Evolutionary conservation across 2,888 invertebrate species (phyloP), one percentile per base, ranked within the genome.

Genomic region (Ormyrus nitidulus): DNA sequence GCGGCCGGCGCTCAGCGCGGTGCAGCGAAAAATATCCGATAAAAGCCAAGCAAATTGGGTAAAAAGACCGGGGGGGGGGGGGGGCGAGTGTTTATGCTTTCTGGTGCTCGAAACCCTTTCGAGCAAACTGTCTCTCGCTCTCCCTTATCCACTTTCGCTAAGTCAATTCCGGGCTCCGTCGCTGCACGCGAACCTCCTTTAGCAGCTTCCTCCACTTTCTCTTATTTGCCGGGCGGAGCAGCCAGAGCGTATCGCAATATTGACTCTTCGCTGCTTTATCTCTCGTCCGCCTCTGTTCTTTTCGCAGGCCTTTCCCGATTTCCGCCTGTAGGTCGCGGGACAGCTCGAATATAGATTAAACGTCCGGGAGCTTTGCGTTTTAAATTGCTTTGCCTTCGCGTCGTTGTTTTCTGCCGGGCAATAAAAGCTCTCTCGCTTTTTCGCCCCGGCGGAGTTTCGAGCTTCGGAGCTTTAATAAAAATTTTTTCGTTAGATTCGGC

Each of bases 141-240:
- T 13, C 76, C 64, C 66, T 82, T 78, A 77, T 75, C 78, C 75
- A 66, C 78, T 81, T 75, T 66, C 69, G 69, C 62, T 66, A 58
- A 81, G 68, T 77, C 75, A 54, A 75, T 61, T 78, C 68, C 48
- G 34, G 34, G 34, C 68, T 59, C 75, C 6, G 6, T 49, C 51
- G 51, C 46, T 34, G 19, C n/a, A 48, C 48, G 46, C 5, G 64
- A 56, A 65, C 46, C 62, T 69, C 75, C 53, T 68, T 59, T 76
- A 72, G 64, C 74, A 77, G 56, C 62, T 73, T 69, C 76, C 54
- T 8, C 0, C 53, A n/a, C 13, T 59, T 48, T 59, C 11, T 48
- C 10, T 8, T 10, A 51, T 62, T 7, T 46, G 46, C 48, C 10
- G 46, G 8, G 7, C 46, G 46, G 13, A 19, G 8, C 6, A 19